Base-by-base conservation (phyloP, 2,888 invertebrate species). In the Augochlorella aurata region DNA sequence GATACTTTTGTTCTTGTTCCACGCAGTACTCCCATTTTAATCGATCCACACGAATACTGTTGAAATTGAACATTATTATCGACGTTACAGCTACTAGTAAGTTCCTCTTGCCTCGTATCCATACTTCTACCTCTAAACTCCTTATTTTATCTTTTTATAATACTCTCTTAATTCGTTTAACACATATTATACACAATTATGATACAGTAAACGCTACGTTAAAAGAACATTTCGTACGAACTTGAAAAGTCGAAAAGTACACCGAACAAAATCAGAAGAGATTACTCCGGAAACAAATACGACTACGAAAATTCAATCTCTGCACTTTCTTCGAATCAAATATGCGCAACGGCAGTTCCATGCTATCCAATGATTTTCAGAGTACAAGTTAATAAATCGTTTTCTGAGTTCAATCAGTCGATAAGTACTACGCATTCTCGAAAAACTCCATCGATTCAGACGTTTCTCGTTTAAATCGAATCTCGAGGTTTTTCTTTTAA, bases 1-100 rank as follows among this genome's bases (percentile, higher is more conserved):
- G n/a, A 65, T n/a, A 65, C 65, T 71, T 67, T 61, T 18, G 52
- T 71, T 67, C 69, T 24, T 52, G 54, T 24, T 66, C 66, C 38
- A 24, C 21, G 44, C 38, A 18, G 29, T 24, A 38, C n/a, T 16
- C 12, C 65, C 29, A 38, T 18, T 49, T 63, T 49, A 63, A 29
- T 72, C 72, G 72, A 72, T 44, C 49, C 49, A 49, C 63, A 47
- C 63, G 63, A 50, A 38, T 21, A 71, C 45, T n/a, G 3, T n/a
- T 52, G 38, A 52, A 70, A 45, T 44, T 70, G 10, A 38, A 38
- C 63, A 58, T 38, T 29, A n/a, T 65, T 45, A 65, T n/a, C 44
- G 65, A 44, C 44, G 44, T 65, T 65, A 65, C 38, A 44, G 44
- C 18, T 65, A 65, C 65, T 65, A 65, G 44, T 65, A 44, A 65